These are phyloP conservation scores for Paradoxurus hermaphroditus DNA, from an alignment of 2,113 vertebrate genomes.

Conservation along the genomic window DNA sequence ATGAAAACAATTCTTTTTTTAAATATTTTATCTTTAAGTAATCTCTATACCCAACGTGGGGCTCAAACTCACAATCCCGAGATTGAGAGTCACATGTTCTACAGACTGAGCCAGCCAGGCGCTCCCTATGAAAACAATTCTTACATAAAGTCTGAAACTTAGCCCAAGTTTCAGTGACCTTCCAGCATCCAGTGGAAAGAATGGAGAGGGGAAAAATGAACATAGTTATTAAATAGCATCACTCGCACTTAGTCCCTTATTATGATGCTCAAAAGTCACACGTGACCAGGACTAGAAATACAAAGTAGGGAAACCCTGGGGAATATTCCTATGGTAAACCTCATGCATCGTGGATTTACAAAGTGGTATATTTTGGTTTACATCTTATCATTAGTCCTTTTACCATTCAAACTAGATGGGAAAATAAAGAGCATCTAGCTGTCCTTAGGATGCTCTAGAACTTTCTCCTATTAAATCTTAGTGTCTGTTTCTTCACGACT, in stretches of 20 bases:
- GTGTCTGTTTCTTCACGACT: background rate
- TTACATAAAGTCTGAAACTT: constrained; percentile 3
- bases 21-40: no score
- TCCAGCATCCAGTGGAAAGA: background rate
- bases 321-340: background rate
- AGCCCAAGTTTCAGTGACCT: background rate
- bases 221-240: background rate
- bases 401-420: background rate
- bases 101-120: no score
- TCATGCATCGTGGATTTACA: background rate
- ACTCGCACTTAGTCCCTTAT: background rate
- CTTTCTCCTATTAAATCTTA: background rate
- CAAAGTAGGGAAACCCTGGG: background rate
- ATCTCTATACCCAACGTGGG: no score
- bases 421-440: background rate
- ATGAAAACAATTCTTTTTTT: background rate
- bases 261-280: background rate
- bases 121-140: background rate
- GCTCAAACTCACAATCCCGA: no score
- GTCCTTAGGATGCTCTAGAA: background rate
- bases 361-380: background rate
- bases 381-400: background rate
- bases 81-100: no score
- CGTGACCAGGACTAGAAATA: background rate
- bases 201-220: background rate